Base-by-base conservation (phyloP, 1,140 invertebrate genomes). In the Formica selysi region DNA sequence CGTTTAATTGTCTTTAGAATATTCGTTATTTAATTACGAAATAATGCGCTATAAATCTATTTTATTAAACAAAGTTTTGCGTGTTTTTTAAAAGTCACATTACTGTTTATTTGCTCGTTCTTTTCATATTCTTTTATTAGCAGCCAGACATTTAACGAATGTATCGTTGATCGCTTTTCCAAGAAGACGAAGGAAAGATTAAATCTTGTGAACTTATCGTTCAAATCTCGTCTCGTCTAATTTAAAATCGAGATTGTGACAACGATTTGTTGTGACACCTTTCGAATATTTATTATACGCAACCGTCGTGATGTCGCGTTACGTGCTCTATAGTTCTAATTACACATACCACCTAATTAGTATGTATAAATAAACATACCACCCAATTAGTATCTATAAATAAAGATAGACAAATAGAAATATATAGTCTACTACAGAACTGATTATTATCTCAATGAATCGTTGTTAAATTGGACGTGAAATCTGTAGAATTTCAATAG, bases 311-410 rank as follows among this genome's bases (percentile, higher is more conserved):
- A 78, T 32, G 26, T 51, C 4, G 16, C n/a, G 11, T 19, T 70
- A 32, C 51, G 29, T 38, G 32, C 3, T 78, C 38, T 26, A 29
- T n/a, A n/a, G 10, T 64, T 70, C 29, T 80, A 80, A 80, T 80
- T 38, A 51, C 13, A 51, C 48, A 51, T 51, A 13, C 32, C 38
- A 70, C 1, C 22, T 26, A 38, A 80, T 80, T 80, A 80, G 22
- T 57, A 71, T 80, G 19, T 54, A 68, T 44, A 70, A 70, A 57
- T 70, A 54, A 10, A 54, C 48, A 51, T 51, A 13, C 32, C 38
- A 70, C 3, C 22, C 19, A 38, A 80, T 80, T 80, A 80, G 36
- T 57, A 59, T 80, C 26, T 54, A 68, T 44, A 70, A 70, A 57
- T 70, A 54, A 10, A 54, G 13, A 6, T 6, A 51, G 16, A 19